phyloP scores from a whole-genome alignment of 2,113 vertebrate species.

The Gavialis gangeticus region DNA sequence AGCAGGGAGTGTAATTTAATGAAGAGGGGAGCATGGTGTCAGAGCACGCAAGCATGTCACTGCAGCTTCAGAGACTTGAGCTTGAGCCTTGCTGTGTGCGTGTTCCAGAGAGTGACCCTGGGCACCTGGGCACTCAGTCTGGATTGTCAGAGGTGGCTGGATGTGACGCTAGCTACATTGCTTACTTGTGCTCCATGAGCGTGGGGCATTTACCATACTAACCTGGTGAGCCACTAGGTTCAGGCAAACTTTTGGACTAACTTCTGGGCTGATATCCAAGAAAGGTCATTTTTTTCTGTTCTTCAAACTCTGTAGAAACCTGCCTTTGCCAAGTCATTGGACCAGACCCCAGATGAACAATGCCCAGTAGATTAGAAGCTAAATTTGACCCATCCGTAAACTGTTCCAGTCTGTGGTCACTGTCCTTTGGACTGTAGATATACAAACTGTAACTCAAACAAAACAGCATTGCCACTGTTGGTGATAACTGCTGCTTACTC shows the following conservation, averaged over 20 bases:
- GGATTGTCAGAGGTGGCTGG: too few species aligned
- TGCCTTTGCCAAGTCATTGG: background rate
- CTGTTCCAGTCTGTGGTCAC: background rate
- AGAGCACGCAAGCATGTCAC: too few species aligned
- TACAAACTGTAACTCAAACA: background rate
- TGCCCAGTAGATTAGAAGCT: background rate
- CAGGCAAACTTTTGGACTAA: too few species aligned
- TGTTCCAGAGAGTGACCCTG: too few species aligned
- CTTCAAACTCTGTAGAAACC: background rate
- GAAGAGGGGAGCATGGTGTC: too few species aligned
- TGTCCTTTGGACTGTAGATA: background rate
- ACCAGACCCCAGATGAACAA: background rate
- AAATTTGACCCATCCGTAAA: background rate
- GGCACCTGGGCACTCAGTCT: too few species aligned
- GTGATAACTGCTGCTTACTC: background rate
- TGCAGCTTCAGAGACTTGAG: too few species aligned
- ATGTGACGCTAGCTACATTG: background rate
- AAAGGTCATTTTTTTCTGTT: background rate
- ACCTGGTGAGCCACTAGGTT: too few species aligned
- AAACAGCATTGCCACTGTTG: background rate
- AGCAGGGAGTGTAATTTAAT: background rate
- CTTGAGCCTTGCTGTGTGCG: too few species aligned
- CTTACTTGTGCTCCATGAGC: background rate
- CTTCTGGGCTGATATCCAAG: too few species aligned
- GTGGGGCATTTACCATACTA: background rate